Base-by-base conservation (phyloP, 1,140 invertebrate species). In the Meloidogyne hapla region DNA sequence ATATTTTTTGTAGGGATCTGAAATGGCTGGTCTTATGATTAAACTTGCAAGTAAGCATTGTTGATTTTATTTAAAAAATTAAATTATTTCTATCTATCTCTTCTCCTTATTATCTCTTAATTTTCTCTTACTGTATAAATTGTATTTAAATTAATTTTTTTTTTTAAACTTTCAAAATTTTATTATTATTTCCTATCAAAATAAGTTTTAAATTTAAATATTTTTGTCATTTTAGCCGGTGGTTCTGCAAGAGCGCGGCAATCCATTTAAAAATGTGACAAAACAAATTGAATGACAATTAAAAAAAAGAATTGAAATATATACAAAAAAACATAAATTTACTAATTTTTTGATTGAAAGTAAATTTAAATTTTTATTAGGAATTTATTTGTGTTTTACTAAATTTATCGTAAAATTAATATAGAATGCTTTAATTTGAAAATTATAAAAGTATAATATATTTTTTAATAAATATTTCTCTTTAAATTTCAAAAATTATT, bases 41-140 rank as follows among this genome's bases (percentile, higher is more conserved):
- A 64, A 21, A 42, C 45, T 78, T 25, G 75, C 77, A 18, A 56
- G 74, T 78, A 77, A 78, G 76, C 12, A 38, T 42, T 63, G 15
- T 63, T 28, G 9, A 63, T n/a, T 21, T 18, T 10, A 25, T 40
- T 40, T 40, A 67, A 9, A 12, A 3, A 25, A 61, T 70, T 23
- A n/a, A 8, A 23, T 21, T 71, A 21, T 1, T 4, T 23, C 23
- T 21, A 2, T 28, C 18, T 67, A 64, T 26, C 2, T 40, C 8
- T 2, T 21, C 73, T 15, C 25, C 12, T 45, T 69, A 33, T 25
- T 74, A 21, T 28, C 15, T 25, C n/a, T n/a, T 42, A n/a, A 40
- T 23, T 23, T 68, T 74, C 15, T 33, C 33, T 33, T 33, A 8
- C 33, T 33, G 33, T 33, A 33, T 33, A 33, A 8, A 33, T 33